Evolutionary conservation across 2,888 invertebrate species (phyloP).

Genomic region (Sipunculus nudus): DNA sequence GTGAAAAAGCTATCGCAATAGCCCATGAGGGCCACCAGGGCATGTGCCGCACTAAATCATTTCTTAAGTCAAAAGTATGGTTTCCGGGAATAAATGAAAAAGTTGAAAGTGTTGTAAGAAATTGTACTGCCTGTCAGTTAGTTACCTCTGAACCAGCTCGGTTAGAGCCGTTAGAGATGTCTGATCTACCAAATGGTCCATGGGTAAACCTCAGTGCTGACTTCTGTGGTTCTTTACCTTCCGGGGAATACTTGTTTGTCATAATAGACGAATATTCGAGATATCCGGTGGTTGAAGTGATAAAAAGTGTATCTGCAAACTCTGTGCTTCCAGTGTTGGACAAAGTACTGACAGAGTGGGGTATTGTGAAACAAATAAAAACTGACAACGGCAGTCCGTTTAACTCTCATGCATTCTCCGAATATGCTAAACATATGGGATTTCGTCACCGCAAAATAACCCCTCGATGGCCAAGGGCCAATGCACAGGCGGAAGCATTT

Average conservation of each 20-base stretch:
- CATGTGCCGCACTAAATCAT: slow-evolving; percentile 33
- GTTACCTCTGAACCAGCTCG: background rate
- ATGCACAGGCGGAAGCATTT: slow-evolving; percentile 37
- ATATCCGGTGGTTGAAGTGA: slow-evolving; percentile 36
- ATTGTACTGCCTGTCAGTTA: slow-evolving; percentile 24
- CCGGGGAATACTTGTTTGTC: slow-evolving; percentile 1
- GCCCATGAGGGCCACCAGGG: slow-evolving; percentile 43
- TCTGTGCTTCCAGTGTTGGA: slow-evolving; percentile 24
- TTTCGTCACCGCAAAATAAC: slow-evolving; percentile 32
- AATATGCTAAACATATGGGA: slow-evolving; percentile 32
- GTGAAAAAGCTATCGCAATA: slow-evolving; percentile 25
- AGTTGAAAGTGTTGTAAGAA: slow-evolving; percentile 14
- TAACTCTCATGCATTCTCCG: slow-evolving; percentile 19
- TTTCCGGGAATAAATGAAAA: slow-evolving; percentile 30
- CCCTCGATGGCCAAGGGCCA: slow-evolving; percentile 35
- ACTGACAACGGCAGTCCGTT: slow-evolving; percentile 39
- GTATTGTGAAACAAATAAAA: slow-evolving; percentile 32
- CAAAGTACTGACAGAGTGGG: slow-evolving; percentile 27
- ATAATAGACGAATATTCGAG: slow-evolving; percentile 7
- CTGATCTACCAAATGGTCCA: background rate
- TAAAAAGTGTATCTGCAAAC: slow-evolving; percentile 15
- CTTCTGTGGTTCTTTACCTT: slow-evolving; percentile 13
- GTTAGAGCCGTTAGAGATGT: background rate
- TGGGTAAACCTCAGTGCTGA: slow-evolving; percentile 24
- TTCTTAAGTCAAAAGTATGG: slow-evolving; percentile 36